phyloP scores from a whole-genome alignment of 1,140 invertebrate species.

The Drosophila willistoni region DNA sequence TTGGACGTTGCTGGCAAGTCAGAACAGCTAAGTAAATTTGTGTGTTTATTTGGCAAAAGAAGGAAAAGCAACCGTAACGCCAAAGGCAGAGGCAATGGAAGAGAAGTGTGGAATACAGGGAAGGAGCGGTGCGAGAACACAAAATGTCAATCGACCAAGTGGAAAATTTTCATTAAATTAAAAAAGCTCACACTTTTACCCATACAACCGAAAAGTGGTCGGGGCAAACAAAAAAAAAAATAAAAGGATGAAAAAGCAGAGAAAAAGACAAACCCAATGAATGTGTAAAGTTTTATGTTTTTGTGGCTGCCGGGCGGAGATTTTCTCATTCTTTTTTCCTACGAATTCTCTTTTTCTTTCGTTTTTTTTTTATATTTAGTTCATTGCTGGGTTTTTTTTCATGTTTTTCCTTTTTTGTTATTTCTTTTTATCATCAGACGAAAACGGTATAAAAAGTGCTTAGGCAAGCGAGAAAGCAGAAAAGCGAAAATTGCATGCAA shows the following conservation, averaged over 20 bases:
- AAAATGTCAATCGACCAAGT: conserved; percentile 82
- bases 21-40: conserved; percentile 73
- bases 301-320: conserved; percentile 73
- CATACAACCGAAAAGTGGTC: conserved; percentile 52
- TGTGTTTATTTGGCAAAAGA: conserved; percentile 76
- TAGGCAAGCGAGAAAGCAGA: conserved; percentile 69
- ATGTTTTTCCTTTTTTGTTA: conserved; percentile 35
- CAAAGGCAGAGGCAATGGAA: conserved; percentile 24
- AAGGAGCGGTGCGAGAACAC: conserved; percentile 50
- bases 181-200: conserved; percentile 78
- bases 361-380: conserved; percentile 27
- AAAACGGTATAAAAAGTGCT: conserved; percentile 75
- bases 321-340: conserved; percentile 45
- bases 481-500: conserved; percentile 56
- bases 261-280: conserved; percentile 60
- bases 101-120: not conserved
- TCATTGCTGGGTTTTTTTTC: conserved; percentile 34
- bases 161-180: conserved; percentile 83
- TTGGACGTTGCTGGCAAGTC: not conserved
- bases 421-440: conserved; percentile 54
- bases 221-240: conserved; percentile 45
- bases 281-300: conserved; percentile 80
- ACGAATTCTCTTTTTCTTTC: not conserved
- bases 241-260: conserved; percentile 17
- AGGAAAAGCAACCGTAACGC: conserved; percentile 57